phyloP scores from a whole-genome alignment of 2,797 vertebrate genomes.

The Menidia menidia region DNA sequence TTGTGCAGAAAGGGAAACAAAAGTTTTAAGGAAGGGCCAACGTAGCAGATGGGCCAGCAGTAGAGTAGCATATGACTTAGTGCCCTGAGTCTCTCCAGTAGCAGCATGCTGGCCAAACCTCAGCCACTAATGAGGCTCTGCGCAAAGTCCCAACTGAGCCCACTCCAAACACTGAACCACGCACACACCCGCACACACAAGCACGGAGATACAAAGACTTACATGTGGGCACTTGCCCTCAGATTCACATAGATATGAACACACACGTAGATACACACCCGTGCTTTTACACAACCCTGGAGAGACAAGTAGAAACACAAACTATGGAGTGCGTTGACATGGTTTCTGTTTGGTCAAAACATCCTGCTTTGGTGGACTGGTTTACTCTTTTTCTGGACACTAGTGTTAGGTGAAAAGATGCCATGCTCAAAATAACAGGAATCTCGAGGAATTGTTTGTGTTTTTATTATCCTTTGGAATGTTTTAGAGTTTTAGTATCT shows the following conservation, averaged over 20 bases:
- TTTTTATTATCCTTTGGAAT: neutral
- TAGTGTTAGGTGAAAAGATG: conserved; percentile 17
- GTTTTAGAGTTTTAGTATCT: neutral
- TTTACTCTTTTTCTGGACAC: conserved; percentile 14
- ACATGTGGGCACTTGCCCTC: conserved; percentile 26
- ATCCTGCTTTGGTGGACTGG: conserved; percentile 35
- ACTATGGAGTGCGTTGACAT: conserved; percentile 25
- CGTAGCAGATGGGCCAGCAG: conserved; percentile 75
- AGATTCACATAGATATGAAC: neutral
- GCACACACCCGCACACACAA: conserved; percentile 34
- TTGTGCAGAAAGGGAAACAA: conserved; percentile 20
- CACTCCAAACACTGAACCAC: conserved; percentile 64
- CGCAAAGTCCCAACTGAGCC: conserved; percentile 68
- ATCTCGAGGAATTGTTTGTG: neutral
- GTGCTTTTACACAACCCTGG: conserved; percentile 31
- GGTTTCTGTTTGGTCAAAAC: conserved; percentile 36
- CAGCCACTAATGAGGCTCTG: conserved; percentile 77
- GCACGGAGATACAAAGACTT: conserved; percentile 28
- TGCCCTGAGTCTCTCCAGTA: conserved; percentile 69
- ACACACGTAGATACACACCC: conserved; percentile 3
- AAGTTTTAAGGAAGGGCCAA: conserved; percentile 56
- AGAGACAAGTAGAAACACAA: conserved; percentile 32
- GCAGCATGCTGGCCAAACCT: conserved; percentile 64
- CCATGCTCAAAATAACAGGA: conserved; percentile 4
- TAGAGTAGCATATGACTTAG: conserved; percentile 75